phyloP scores from a whole-genome alignment of 2,888 invertebrate species.

The Lepidocyrtoides sp. region DNA sequence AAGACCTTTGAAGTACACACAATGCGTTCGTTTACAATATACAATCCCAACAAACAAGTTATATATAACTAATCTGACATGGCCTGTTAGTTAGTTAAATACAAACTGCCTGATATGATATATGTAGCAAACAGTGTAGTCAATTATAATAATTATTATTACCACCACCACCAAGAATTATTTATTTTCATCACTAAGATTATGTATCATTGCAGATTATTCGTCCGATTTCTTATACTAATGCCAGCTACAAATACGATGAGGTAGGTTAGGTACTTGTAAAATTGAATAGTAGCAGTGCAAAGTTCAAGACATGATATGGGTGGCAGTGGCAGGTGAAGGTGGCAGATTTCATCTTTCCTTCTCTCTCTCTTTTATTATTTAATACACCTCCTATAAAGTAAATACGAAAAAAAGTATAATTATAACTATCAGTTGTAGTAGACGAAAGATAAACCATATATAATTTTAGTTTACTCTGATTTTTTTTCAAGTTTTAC shows the following conservation, averaged over 20 bases:
- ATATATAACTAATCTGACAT: not conserved
- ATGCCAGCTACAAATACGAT: not conserved
- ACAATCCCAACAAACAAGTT: too few relatives aligned
- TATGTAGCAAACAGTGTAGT: not conserved
- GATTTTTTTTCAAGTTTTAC: constrained; percentile 9
- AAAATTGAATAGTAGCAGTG: constrained; percentile 1
- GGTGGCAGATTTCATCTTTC: constrained; percentile 17
- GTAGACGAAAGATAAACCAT: not conserved
- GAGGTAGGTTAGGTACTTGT: constrained; percentile 48
- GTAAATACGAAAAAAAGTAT: constrained; percentile 37
- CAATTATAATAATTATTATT: constrained; percentile 42
- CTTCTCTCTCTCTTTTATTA: not conserved
- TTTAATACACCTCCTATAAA: not conserved
- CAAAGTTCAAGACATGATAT: constrained; percentile 17
- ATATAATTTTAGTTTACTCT: constrained; percentile 8
- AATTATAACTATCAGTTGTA: constrained; percentile 20
- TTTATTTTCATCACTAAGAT: constrained; percentile 60
- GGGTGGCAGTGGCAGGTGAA: constrained; percentile 3
- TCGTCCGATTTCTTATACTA: not conserved
- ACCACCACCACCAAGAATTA: constrained; percentile 35
- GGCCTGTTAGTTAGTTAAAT: not conserved
- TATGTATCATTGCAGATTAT: constrained; percentile 32
- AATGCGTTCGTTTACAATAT: too few relatives aligned
- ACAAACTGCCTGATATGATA: not conserved
- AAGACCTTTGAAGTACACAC: too few relatives aligned